Evolutionary conservation across 2,888 invertebrate genomes (phyloP).

Genomic region (Synanthedon vespiformis): DNA sequence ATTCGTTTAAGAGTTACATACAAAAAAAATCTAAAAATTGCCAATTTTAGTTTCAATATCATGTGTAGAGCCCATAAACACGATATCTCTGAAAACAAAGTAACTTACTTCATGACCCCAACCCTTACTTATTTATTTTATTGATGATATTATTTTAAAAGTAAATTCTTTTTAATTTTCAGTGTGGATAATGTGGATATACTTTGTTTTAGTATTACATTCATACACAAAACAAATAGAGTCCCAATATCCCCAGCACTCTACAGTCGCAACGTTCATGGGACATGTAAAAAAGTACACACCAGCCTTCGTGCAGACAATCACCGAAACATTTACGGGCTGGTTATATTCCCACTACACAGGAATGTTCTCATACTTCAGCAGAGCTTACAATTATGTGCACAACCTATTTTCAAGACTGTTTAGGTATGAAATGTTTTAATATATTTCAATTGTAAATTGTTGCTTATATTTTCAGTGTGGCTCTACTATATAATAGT

Average conservation of each 20-base stretch:
- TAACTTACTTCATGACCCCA: too few species aligned
- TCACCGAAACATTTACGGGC: not conserved
- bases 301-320: not conserved
- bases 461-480: slow-evolving; percentile 32
- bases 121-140: too few species aligned
- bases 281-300: not conserved
- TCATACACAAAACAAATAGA: not conserved
- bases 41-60: too few species aligned
- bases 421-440: not conserved
- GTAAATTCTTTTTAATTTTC: slow-evolving; percentile 16
- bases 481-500: slow-evolving; percentile 47
- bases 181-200: slow-evolving; percentile 21
- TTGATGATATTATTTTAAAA: slow-evolving; percentile 4
- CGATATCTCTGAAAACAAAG: too few species aligned
- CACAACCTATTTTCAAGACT: not conserved
- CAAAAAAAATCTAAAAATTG: too few species aligned
- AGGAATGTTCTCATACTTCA: not conserved
- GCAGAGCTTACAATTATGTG: not conserved
- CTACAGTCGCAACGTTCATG: not conserved
- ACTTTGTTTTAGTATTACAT: slow-evolving; percentile 17
- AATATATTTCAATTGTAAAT: not conserved
- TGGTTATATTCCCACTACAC: not conserved
- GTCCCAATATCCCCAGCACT: not conserved
- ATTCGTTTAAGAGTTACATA: too few species aligned
- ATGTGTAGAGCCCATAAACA: too few species aligned